phyloP scores from a whole-genome alignment of 2,797 vertebrate genomes.

The Clarias fuscus region DNA sequence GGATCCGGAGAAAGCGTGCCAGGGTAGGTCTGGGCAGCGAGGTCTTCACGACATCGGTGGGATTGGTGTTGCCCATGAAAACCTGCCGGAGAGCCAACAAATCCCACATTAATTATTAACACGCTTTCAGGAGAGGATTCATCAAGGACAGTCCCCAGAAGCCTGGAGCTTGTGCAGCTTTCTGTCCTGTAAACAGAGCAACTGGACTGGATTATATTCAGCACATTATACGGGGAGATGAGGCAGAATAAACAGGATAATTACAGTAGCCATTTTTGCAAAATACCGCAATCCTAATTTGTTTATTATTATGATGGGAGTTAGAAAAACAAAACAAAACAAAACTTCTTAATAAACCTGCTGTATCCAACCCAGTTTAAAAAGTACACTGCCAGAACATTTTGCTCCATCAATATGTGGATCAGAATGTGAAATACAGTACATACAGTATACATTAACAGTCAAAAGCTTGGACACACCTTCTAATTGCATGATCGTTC shows the following conservation, averaged over 20 bases:
- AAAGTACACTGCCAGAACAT: background rate
- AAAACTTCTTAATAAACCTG: background rate
- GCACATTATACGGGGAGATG: slow-evolving; percentile 34
- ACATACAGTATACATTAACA: no score
- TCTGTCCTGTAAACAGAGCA: slow-evolving; percentile 34
- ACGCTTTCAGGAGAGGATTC: slow-evolving; percentile 32
- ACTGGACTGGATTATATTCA: slow-evolving; percentile 20
- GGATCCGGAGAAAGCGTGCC: slow-evolving; percentile 88
- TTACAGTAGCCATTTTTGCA: background rate
- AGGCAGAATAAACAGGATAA: slow-evolving; percentile 12
- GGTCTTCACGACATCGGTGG: slow-evolving; percentile 85
- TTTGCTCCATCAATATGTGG: background rate
- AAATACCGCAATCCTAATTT: background rate
- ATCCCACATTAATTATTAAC: slow-evolving; percentile 58
- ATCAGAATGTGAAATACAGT: background rate
- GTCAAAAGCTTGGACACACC: no score
- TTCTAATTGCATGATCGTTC: no score
- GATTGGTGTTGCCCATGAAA: slow-evolving; percentile 93
- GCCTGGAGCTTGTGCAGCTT: slow-evolving; percentile 43
- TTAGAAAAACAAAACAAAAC: background rate
- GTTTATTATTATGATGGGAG: background rate
- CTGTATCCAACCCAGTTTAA: background rate
- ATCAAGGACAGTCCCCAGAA: slow-evolving; percentile 42
- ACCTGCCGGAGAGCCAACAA: slow-evolving; percentile 71
- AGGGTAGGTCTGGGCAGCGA: slow-evolving; percentile 88